Base-by-base conservation (phyloP, 2,113 vertebrate genomes). In the Melospiza georgiana region DNA sequence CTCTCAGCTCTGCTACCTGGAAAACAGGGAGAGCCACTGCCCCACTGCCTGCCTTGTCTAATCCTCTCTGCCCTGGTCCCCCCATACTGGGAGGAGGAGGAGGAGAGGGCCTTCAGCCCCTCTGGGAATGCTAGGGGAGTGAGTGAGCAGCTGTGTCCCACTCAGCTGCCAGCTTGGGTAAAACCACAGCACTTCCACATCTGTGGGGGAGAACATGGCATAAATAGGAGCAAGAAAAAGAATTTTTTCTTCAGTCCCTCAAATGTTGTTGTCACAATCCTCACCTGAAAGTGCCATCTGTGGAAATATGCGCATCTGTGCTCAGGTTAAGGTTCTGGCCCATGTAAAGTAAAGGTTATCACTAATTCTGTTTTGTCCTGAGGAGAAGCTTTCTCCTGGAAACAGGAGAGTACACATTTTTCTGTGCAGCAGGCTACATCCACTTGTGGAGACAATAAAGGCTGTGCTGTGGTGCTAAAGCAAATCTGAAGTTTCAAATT, bases 141-240 rank as follows among this genome's bases (percentile, higher is more conserved):
- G 1, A 51, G 37, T 0, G 4, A 83, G 71, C 11, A 49, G 57
- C 27, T 63, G 15, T 22, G 14, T 37, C 1, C 1, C 13, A 28
- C 8, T 76, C 19, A 37, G 5, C 14, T 90, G 18, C 63, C 41
- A 41, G 21, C 15, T 57, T 27, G 49, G 27, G 33, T 46, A 24
- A 59, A 89, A 39, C 16, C 68, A 46, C 23, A 46, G 3, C 46
- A n/a, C 13, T 67, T 89, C 11, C 30, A 63, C 24, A 20, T 43
- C n/a, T 52, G 11, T 33, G 16, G 20, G 5, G 15, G 22, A 73
- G 10, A 77, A 44, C 3, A 11, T 0, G 3, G 17, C 5, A 1
- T 7, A 58, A 73, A 37, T 2, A 48, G 7, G 12, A 62, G n/a
- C 19, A 74, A 35, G 24, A 31, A 57, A 67, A 72, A 49, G 1